Base-by-base conservation (phyloP, 2,888 invertebrate species). In the Aphidoletes aphidimyza region DNA sequence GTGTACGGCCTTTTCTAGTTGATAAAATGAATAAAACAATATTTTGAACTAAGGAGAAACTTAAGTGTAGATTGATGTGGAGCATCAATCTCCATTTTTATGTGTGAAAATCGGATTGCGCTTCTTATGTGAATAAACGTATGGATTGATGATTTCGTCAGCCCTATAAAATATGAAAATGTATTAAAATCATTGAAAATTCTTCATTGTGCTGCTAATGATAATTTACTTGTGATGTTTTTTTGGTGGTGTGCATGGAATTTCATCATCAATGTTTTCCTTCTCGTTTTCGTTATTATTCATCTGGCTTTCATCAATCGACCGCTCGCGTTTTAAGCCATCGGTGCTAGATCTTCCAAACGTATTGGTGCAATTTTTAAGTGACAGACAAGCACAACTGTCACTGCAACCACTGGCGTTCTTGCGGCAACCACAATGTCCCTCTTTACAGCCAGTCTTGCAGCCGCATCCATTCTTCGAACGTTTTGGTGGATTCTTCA, bases 171-270 rank as follows among this genome's bases (percentile, higher is more conserved):
- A 42, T 45, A 83, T 0, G 45, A 5, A 42, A 45, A 45, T n/a
- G n/a, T 26, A 30, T 22, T 54, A 8, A 78, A 78, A 5, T 30
- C 49, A 49, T 49, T 59, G 19, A 5, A 11, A 36, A 78, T 81
- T 81, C 30, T n/a, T n/a, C n/a, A n/a, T n/a, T n/a, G n/a, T n/a
- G n/a, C n/a, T n/a, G n/a, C n/a, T n/a, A n/a, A n/a, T n/a, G n/a
- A n/a, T n/a, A n/a, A n/a, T n/a, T n/a, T n/a, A n/a, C n/a, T n/a
- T n/a, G n/a, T n/a, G n/a, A n/a, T n/a, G 3, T 54, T 54, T 84
- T 54, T 84, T 84, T 14, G 84, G 84, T 54, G 84, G 84, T 54
- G 84, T 84, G 14, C 47, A 19, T 14, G 54, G 34, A 17, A 45
- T 36, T 17, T 26, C 83, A 26, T 83, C 42, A 45, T 49, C 84